phyloP scores from a whole-genome alignment of 2,888 invertebrate genomes.

The Dexiosoma caninum region DNA sequence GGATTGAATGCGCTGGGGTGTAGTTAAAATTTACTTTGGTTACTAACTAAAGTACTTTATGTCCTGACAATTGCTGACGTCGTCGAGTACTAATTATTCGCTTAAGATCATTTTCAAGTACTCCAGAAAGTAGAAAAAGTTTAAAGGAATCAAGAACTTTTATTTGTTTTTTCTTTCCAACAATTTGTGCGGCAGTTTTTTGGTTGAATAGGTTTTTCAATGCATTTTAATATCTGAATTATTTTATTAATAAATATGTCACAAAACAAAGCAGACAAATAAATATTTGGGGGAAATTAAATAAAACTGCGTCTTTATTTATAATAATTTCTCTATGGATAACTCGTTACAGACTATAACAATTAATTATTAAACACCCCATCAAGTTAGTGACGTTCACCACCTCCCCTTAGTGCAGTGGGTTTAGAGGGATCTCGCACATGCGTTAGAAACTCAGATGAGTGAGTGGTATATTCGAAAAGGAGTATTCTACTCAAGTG shows the following conservation, averaged over 20 bases:
- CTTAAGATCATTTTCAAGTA: slow-evolving; percentile 46
- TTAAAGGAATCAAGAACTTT: slow-evolving; percentile 15
- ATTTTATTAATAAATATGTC: neutral
- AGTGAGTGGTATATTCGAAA: too few species aligned
- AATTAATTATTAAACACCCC: too few species aligned
- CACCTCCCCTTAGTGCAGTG: too few species aligned
- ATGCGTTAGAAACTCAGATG: too few species aligned
- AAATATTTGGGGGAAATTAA: neutral
- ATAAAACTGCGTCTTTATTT: too few species aligned
- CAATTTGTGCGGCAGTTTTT: slow-evolving; percentile 7
- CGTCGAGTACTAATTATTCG: slow-evolving; percentile 62
- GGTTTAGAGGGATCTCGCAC: too few species aligned
- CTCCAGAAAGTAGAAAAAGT: slow-evolving; percentile 3
- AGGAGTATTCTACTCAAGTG: too few species aligned
- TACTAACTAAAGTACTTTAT: slow-evolving; percentile 30
- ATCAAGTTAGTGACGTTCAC: too few species aligned
- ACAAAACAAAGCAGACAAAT: too few species aligned
- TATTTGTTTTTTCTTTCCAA: neutral
- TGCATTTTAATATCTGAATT: slow-evolving; percentile 17
- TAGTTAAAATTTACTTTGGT: slow-evolving; percentile 37
- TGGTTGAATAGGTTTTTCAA: slow-evolving; percentile 17
- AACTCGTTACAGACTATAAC: too few species aligned
- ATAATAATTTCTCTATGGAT: too few species aligned
- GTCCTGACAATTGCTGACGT: slow-evolving; percentile 22
- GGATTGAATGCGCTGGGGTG: neutral